These are phyloP conservation scores for Elephas maximus DNA, from an alignment of 2,113 vertebrate species.

Conservation along the genomic window DNA sequence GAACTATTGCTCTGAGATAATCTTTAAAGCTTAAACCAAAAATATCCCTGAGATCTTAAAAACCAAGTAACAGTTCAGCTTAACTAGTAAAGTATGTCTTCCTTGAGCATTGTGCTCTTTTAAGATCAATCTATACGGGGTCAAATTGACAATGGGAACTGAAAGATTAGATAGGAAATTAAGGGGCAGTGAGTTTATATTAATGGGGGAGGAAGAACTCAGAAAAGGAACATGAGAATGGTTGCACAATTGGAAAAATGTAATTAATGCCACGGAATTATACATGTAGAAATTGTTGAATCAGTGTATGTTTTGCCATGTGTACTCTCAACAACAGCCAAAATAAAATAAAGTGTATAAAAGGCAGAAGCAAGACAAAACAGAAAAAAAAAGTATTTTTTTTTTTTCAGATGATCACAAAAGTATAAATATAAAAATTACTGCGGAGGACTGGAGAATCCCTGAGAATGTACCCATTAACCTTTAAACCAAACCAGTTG, in stretches of 20 bases:
- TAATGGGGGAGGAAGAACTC: neutral
- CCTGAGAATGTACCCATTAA: neutral
- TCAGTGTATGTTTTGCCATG: neutral
- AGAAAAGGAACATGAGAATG: neutral
- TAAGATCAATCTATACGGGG: neutral
- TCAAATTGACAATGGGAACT: neutral
- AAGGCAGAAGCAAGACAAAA: neutral
- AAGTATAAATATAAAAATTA: neutral
- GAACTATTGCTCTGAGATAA: neutral
- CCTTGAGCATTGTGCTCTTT: neutral
- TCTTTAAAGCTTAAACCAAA: neutral
- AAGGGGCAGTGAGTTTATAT: neutral
- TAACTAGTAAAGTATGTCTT: neutral
- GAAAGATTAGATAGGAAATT: neutral
- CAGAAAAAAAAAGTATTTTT: neutral
- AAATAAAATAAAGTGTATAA: neutral
- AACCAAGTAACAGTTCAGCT: neutral
- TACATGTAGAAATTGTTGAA: no score
- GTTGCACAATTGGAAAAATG: neutral
- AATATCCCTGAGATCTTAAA: neutral
- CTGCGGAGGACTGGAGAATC: neutral
- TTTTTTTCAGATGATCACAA: neutral
- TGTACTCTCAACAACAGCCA: neutral
- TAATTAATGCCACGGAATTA: no score
- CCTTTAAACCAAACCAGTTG: neutral